Evolutionary conservation across 2,797 vertebrate species (phyloP).

Genomic region (Sebastolobus alascanus): DNA sequence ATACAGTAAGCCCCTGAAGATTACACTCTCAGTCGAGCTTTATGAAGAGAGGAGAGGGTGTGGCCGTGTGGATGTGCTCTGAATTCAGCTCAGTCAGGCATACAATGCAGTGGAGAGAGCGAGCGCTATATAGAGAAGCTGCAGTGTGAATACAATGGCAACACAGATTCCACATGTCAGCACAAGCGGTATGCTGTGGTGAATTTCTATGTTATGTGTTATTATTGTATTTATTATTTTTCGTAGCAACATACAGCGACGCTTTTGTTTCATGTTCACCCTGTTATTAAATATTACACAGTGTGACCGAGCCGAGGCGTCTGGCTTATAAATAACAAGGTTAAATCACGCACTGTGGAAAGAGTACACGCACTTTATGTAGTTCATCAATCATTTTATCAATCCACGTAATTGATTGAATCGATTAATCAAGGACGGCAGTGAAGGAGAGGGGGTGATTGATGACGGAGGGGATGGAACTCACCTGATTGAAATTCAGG

Average conservation of each 20-base stretch:
- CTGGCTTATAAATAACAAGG: slow-evolving; percentile 32
- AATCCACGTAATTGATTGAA: slow-evolving; percentile 72
- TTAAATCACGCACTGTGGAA: slow-evolving; percentile 32
- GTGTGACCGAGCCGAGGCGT: slow-evolving; percentile 9
- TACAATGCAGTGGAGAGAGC: slow-evolving; percentile 25
- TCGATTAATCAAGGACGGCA: slow-evolving; percentile 60
- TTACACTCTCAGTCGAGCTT: slow-evolving; percentile 71
- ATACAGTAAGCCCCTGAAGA: slow-evolving; percentile 73
- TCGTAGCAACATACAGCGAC: neutral
- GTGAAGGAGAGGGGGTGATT: slow-evolving; percentile 61
- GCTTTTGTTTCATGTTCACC: slow-evolving; percentile 21
- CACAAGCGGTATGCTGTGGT: neutral
- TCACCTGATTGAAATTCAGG: slow-evolving; percentile 79
- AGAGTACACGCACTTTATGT: slow-evolving; percentile 33
- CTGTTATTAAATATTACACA: slow-evolving; percentile 28
- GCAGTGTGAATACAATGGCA: slow-evolving; percentile 29
- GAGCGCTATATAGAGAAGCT: slow-evolving; percentile 18
- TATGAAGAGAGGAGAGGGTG: slow-evolving; percentile 67
- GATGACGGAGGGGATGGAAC: slow-evolving; percentile 40
- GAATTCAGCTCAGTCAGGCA: slow-evolving; percentile 56
- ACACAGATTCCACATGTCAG: slow-evolving; percentile 33
- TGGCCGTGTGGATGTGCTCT: slow-evolving; percentile 70
- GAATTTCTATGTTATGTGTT: slow-evolving; percentile 2
- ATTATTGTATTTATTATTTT: slow-evolving; percentile 10
- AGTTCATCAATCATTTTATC: slow-evolving; percentile 72